Evolutionary conservation across 2,888 invertebrate genomes (phyloP), one percentile per base, ranked within the genome.

Genomic region (Scaptomyza tumidula): DNA sequence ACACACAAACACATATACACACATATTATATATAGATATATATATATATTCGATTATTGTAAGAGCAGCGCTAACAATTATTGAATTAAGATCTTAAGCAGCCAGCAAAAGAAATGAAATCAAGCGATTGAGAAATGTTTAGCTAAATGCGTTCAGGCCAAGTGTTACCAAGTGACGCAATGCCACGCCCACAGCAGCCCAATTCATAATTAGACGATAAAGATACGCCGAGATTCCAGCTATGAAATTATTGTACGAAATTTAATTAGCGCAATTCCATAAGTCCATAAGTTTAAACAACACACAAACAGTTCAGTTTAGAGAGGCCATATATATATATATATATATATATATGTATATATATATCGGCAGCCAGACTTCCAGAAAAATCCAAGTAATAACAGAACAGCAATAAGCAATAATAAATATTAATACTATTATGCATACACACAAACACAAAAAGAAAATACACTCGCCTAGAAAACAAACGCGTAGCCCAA

Each of bases 221-320:
- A 41, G 39, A 76, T 45, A 58, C 66, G 81, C 71, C 74, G 71
- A 83, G 85, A 83, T 83, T 88, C 83, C 88, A 88, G 86, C 78
- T 83, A 80, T 80, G 88, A 83, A 88, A 86, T 82, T 82, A 82
- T 83, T 80, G 63, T 87, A 85, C 62, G 68, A 85, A 59, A 68
- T 84, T 84, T 68, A 83, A 86, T 86, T 88, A 84, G 88, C 85
- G 87, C 89, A 88, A 86, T 84, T 82, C 87, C 87, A 85, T 86
- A 86, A 84, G 87, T 86, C 82, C 81, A 81, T 82, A 88, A 86
- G 86, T 83, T 86, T 65, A 79, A 62, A 19, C 10, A 11, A 11
- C 3, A 24, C 24, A 50, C 19, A 39, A 14, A 37, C 11, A 62
- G 59, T 76, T 85, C 76, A 75, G 55, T 52, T 52, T 19, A 68